phyloP scores from a whole-genome alignment of 2,888 invertebrate genomes.

The Agonopterix alstromeriana region DNA sequence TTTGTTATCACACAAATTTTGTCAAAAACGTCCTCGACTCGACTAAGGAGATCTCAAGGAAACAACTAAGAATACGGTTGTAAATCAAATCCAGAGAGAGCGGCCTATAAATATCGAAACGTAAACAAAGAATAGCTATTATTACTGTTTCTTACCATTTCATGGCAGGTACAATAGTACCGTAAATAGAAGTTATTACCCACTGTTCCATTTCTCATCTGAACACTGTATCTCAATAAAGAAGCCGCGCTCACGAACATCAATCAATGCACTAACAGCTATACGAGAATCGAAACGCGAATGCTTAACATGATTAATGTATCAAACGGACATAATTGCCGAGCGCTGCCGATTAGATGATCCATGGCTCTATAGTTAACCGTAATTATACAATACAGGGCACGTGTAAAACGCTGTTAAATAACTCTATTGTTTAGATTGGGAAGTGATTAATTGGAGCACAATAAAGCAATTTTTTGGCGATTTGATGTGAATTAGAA shows the following conservation, averaged over 20 bases:
- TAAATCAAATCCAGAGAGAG: not conserved
- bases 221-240: conserved; percentile 2
- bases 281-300: conserved; percentile 1
- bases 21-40: no score
- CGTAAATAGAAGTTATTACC: conserved; percentile 5
- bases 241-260: conserved; percentile 7
- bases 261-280: conserved; percentile 6
- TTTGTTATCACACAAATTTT: not conserved
- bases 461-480: conserved; percentile 8
- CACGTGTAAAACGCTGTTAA: conserved; percentile 19
- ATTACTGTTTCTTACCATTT: no score
- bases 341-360: conserved; percentile 16
- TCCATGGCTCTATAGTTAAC: conserved; percentile 21
- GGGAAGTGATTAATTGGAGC: conserved; percentile 12
- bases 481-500: not conserved
- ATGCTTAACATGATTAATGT: conserved; percentile 40
- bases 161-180: not conserved
- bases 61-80: no score
- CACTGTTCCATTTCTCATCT: conserved; percentile 11
- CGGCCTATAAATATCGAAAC: no score
- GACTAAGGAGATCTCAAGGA: no score
- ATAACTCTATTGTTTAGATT: conserved; percentile 25
- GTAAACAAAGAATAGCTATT: no score
- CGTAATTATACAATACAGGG: conserved; percentile 22
- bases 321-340: conserved; percentile 33